Conservation (phyloP, 2,888 invertebrate genomes). For the Adelognathus sp. region DNA sequence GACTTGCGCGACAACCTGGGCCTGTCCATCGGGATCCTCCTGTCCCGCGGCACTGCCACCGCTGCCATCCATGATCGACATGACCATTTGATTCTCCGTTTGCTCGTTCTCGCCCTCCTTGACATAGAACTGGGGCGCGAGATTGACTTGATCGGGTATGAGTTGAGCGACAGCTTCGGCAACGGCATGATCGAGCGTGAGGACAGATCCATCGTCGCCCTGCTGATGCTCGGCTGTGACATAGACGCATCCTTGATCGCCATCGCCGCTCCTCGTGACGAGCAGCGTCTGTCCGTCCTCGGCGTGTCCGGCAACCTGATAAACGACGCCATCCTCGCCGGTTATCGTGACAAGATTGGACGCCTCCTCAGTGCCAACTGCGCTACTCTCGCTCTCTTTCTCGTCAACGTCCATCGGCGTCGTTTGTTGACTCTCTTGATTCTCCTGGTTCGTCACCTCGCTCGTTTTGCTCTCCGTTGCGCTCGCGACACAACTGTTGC, state of each 20-base stretch:
- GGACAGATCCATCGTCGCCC: constrained; percentile 83
- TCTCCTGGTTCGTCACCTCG: background rate
- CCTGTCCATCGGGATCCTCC: constrained; percentile 82
- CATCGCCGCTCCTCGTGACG: constrained; percentile 88
- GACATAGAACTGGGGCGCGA: constrained; percentile 79
- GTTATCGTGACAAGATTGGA: constrained; percentile 89
- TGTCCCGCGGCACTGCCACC: constrained; percentile 74
- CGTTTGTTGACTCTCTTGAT: constrained; percentile 12
- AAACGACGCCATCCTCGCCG: constrained; percentile 92
- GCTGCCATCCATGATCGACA: constrained; percentile 80
- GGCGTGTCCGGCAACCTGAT: constrained; percentile 91
- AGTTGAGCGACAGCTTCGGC: constrained; percentile 83
- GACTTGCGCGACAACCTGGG: constrained; percentile 93
- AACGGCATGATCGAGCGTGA: constrained; percentile 83
- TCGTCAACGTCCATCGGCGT: constrained; percentile 76
- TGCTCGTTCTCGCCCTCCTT: constrained; percentile 78
- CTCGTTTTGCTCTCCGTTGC: constrained; percentile 9
- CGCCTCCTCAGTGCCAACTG: constrained; percentile 79
- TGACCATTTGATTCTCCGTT: constrained; percentile 80
- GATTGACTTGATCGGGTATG: constrained; percentile 82
- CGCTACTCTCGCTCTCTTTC: constrained; percentile 84
- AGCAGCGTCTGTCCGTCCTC: constrained; percentile 90
- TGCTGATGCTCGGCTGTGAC: constrained; percentile 84
- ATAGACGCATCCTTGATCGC: constrained; percentile 88
- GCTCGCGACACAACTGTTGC: constrained; percentile 39